Evolutionary conservation across 2,113 vertebrate species (phyloP), one percentile per base, ranked within the genome.

Genomic region (Gambusia holbrooki): DNA sequence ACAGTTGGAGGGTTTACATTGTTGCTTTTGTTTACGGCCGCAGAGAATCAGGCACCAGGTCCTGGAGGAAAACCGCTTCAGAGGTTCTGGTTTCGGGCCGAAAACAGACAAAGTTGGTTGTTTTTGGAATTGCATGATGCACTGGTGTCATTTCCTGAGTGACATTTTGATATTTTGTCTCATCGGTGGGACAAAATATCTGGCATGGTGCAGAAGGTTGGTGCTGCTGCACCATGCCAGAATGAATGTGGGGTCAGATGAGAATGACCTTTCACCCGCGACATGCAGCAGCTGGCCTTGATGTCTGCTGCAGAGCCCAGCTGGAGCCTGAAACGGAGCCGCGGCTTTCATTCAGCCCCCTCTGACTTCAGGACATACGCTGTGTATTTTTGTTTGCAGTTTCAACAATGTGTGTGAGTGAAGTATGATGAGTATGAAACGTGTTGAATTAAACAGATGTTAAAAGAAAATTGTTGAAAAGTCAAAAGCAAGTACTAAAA

Each of bases 221-320:
- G 6, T 58, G 82, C 83, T 69, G 74, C n/a, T 45, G 11, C 35
- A 72, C 25, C 74, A 68, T 14, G 62, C 32, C 25, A 30, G 69
- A n/a, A 73, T 69, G 88, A 92, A 91, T 90, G 85, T 12, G 33
- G 42, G 82, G 88, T 90, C 86, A 85, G 66, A 69, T 1, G 28
- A 71, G 35, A 76, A 83, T 13, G 42, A 13, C 75, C 79, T 71
- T 42, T 7, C 69, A 69, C 30, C 67, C 40, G 60, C 54, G 70
- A 62, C 67, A 60, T 4, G 62, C 74, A 80, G 87, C 79, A 82
- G 88, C 87, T 82, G 86, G 86, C 81, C 60, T 22, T 54, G 82
- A 82, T 79, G 62, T 37, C n/a, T 66, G 17, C 42, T 45, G 67
- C 69, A 33, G 14, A 15, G 30, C 65, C 69, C 40, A 66, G 19